phyloP scores from a whole-genome alignment of 2,888 invertebrate species.

The Synergus itoensis region DNA sequence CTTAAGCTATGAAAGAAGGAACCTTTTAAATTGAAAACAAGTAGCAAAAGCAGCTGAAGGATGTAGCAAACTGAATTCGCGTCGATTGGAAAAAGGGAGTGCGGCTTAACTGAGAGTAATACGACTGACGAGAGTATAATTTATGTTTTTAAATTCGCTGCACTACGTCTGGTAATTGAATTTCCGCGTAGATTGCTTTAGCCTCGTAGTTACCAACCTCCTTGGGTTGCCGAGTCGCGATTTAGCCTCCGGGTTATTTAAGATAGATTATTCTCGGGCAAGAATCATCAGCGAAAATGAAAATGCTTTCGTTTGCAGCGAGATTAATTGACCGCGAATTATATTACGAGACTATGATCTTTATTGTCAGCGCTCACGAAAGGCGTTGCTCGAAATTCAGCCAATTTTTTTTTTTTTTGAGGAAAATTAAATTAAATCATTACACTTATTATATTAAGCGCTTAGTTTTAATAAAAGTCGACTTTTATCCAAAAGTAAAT shows the following conservation, averaged over 20 bases:
- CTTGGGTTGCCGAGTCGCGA: conserved; percentile 59
- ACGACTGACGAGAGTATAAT: conserved; percentile 67
- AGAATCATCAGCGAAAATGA: conserved; percentile 73
- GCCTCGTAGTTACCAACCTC: conserved; percentile 63
- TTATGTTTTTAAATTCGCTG: conserved; percentile 73
- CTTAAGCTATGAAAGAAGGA: not conserved
- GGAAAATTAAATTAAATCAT: not conserved
- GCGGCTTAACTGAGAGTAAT: conserved; percentile 59
- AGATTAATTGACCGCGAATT: conserved; percentile 71
- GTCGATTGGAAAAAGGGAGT: conserved; percentile 52
- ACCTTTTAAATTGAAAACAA: conserved; percentile 32
- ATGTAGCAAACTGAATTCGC: conserved; percentile 38
- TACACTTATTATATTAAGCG: not conserved
- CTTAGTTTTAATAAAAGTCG: too few relatives aligned
- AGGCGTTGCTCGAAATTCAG: conserved; percentile 12
- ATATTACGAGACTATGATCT: conserved; percentile 56
- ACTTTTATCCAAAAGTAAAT: too few relatives aligned
- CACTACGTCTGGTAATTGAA: conserved; percentile 74
- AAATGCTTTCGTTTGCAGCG: conserved; percentile 74
- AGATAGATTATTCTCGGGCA: conserved; percentile 74
- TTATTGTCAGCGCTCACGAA: conserved; percentile 9
- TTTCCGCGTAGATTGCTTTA: conserved; percentile 73
- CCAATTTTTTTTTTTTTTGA: not conserved
- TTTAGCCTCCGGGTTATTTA: conserved; percentile 75
- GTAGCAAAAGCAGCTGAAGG: conserved; percentile 22